Evolutionary conservation across 2,888 invertebrate species (phyloP).

Genomic region (Malthinus seriepunctatus): DNA sequence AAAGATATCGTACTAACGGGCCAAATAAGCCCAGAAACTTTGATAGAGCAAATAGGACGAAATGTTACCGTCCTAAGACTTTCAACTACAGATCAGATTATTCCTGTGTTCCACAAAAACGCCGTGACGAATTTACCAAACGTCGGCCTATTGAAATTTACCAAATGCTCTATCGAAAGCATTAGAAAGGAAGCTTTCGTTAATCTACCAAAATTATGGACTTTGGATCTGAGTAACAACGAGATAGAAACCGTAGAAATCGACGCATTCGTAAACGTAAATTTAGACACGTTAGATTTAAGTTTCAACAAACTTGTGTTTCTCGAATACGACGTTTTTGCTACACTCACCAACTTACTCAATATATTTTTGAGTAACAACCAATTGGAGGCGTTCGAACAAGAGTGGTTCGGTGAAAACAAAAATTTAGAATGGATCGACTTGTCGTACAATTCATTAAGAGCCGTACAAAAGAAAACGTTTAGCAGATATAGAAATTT

Average conservation of each 20-base stretch:
- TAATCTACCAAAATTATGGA: background rate
- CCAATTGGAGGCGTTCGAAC: constrained; percentile 4
- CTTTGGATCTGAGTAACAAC: background rate
- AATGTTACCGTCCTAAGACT: background rate
- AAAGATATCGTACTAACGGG: background rate
- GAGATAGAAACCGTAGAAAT: background rate
- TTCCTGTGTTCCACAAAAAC: background rate
- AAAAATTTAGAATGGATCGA: background rate
- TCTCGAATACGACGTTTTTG: constrained; percentile 4
- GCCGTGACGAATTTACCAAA: constrained; percentile 5
- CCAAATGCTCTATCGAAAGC: background rate
- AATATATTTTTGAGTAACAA: background rate
- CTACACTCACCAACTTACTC: background rate
- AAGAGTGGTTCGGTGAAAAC: constrained; percentile 5
- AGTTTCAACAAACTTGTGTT: constrained; percentile 4
- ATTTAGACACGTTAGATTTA: background rate
- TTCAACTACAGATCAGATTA: background rate
- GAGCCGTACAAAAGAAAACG: background rate
- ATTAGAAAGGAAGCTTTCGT: background rate
- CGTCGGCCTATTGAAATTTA: background rate
- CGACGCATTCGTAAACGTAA: background rate
- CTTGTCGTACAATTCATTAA: background rate
- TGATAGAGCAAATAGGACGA: background rate
- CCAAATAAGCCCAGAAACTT: background rate
- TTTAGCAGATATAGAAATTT: background rate